phyloP scores from a whole-genome alignment of 2,113 vertebrate genomes.

The Apistogramma diplotaenia region DNA sequence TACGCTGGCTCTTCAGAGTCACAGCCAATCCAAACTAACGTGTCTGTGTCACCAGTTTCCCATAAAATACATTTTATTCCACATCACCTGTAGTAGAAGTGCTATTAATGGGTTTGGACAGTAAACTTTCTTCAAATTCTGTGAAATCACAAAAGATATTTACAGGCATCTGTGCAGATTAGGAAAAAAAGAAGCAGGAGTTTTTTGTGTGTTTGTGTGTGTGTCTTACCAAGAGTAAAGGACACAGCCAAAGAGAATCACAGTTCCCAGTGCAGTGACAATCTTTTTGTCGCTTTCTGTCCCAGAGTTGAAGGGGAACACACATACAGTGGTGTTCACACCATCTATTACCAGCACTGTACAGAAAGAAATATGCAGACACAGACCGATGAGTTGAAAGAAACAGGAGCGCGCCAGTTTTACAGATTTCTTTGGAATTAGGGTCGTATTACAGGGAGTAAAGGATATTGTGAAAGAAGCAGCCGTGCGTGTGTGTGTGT shows the following conservation, averaged over 20 bases:
- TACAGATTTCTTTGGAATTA: background rate
- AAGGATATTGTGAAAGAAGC: background rate
- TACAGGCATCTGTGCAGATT: background rate
- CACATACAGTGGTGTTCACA: conserved; percentile 86
- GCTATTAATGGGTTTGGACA: background rate
- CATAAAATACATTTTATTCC: conserved; percentile 7
- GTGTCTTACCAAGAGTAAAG: conserved; percentile 90
- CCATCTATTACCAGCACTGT: conserved; percentile 68
- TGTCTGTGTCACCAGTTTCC: conserved; percentile 11
- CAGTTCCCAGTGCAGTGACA: conserved; percentile 84
- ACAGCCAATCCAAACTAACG: conserved; percentile 44
- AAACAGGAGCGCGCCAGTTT: background rate
- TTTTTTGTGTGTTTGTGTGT: background rate
- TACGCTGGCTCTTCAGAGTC: background rate
- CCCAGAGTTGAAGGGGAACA: conserved; percentile 83
- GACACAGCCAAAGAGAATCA: conserved; percentile 87
- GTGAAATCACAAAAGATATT: background rate
- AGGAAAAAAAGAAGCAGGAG: background rate
- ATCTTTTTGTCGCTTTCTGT: conserved; percentile 84
- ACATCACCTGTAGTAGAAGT: background rate
- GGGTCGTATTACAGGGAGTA: background rate
- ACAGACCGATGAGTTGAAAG: conserved; percentile 13
- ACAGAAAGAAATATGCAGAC: conserved; percentile 37
- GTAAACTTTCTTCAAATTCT: background rate
- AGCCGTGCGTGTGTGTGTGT: background rate